A percentile compares a stretch with the other conserved stretches of the same genome.
Conservation (phyloP, 2,113 vertebrate species). For the Hyaena hyaena region DNA sequence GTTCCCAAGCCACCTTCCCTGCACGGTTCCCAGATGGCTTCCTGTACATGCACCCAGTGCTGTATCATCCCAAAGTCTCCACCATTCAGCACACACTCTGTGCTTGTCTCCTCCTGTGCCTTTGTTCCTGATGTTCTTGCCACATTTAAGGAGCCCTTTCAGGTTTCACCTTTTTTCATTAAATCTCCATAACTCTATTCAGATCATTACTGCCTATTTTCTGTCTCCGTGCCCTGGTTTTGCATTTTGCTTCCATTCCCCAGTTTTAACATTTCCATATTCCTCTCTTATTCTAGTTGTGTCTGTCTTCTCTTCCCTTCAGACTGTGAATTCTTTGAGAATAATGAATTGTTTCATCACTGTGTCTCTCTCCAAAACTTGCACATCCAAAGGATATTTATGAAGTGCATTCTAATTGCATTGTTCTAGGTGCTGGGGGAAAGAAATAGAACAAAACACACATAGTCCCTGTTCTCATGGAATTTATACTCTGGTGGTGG, state of each 20-base stretch:
- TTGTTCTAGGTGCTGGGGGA: neutral
- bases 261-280: neutral
- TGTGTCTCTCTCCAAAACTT: neutral
- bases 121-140: neutral
- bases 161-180: neutral
- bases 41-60: fast-evolving
- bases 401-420: neutral
- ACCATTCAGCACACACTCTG: fast-evolving
- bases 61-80: fast-evolving
- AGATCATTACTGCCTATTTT: neutral
- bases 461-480: neutral
- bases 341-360: neutral
- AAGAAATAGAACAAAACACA: neutral
- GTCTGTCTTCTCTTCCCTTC: neutral
- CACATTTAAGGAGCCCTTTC: neutral
- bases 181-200: neutral
- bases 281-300: neutral
- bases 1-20: neutral
- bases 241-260: neutral
- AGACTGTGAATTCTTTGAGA: neutral
- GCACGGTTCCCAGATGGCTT: fast-evolving
- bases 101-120: neutral
- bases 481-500: neutral
- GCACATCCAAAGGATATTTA: neutral
- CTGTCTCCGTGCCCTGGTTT: neutral